A percentile compares a stretch with the other conserved stretches of the same genome.
Conservation (phyloP, 2,888 invertebrate genomes). For the Nymphalis polychloros region DNA sequence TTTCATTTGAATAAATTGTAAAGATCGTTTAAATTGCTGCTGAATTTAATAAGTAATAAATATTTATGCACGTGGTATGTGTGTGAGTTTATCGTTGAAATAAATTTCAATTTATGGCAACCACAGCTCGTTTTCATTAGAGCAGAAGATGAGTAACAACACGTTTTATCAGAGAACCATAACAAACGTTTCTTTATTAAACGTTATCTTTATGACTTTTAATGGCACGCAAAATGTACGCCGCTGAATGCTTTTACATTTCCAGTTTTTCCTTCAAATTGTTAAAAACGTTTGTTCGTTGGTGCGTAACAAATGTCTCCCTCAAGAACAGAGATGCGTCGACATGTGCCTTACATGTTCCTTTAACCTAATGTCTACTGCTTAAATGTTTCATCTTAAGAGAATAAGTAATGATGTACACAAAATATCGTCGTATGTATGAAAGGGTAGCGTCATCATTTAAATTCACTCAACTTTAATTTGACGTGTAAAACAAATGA, state of each 20-base stretch:
- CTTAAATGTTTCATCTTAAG: constrained; percentile 58
- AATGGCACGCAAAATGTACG: constrained; percentile 59
- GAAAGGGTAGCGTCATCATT: constrained; percentile 6
- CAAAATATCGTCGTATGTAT: constrained; percentile 53
- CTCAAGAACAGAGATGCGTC: constrained; percentile 64
- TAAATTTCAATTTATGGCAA: constrained; percentile 71
- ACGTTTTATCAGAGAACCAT: constrained; percentile 63
- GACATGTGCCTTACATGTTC: constrained; percentile 72
- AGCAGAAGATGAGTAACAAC: constrained; percentile 59
- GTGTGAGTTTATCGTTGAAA: constrained; percentile 57
- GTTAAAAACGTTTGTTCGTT: constrained; percentile 71
- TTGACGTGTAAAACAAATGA: constrained; percentile 32
- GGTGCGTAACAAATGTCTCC: constrained; percentile 71
- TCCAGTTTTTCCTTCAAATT: constrained; percentile 65
- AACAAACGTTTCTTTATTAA: constrained; percentile 58
- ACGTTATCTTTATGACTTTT: constrained; percentile 52
- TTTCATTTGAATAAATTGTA: constrained; percentile 62
- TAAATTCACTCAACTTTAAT: constrained; percentile 23
- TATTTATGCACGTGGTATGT: constrained; percentile 59
- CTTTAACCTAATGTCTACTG: constrained; percentile 66
- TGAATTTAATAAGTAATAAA: constrained; percentile 64
- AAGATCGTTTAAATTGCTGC: constrained; percentile 64
- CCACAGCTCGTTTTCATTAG: constrained; percentile 66
- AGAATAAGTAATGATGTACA: constrained; percentile 67
- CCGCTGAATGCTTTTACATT: constrained; percentile 67